Percentiles rank a stretch among this genome's conserved stretches.
These are phyloP conservation scores for Machaerirhynchus nigripectus DNA, from an alignment of 2,113 vertebrate species.

Conservation along the genomic window DNA sequence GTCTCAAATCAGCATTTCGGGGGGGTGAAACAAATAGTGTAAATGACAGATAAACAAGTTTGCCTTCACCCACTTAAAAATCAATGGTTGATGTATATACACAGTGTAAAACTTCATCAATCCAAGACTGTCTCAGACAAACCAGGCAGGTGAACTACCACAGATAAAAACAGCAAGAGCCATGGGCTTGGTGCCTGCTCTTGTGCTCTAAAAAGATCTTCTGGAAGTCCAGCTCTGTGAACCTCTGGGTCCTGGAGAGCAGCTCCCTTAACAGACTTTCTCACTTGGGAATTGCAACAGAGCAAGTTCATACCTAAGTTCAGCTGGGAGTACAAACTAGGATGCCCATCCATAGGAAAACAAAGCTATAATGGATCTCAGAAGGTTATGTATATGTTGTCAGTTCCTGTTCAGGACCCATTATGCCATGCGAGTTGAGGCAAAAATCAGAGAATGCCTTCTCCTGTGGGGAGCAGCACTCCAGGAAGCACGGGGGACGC, in stretches of 20 bases:
- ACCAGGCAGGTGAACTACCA: neutral
- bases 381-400: neutral
- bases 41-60: neutral
- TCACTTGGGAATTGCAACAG: neutral
- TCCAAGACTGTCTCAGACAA: neutral
- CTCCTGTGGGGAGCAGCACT: neutral
- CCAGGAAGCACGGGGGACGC: rapidly evolving
- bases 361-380: neutral
- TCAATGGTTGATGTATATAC: neutral
- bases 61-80: neutral
- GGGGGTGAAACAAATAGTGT: neutral
- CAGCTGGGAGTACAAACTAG: neutral
- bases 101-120: neutral
- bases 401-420: neutral
- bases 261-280: neutral
- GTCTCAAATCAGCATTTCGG: neutral
- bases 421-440: neutral
- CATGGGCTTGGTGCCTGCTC: neutral
- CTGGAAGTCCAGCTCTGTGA: rapidly evolving
- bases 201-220: neutral
- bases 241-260: neutral
- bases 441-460: neutral
- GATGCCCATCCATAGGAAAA: neutral
- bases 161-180: neutral
- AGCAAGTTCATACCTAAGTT: neutral